These are phyloP conservation scores for Pocillopora meandrina DNA, from an alignment of 92 coral and sea anemone genomes.

Conservation along the genomic window DNA sequence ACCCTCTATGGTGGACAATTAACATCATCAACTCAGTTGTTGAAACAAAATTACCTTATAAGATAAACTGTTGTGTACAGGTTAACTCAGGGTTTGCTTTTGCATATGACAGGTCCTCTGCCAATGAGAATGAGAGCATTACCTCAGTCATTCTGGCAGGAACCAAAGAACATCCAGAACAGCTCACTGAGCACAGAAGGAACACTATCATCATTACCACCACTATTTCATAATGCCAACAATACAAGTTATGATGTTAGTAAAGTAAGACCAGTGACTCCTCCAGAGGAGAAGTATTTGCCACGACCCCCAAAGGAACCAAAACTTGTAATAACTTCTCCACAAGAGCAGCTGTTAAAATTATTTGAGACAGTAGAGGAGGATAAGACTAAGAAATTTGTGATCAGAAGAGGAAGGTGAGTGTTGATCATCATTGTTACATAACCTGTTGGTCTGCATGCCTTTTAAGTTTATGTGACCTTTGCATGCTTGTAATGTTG, in stretches of 20 bases:
- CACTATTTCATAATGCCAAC: conserved; percentile 91
- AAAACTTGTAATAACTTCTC: conserved; percentile 70
- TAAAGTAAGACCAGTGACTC: conserved; percentile 89
- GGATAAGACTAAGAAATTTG: conserved; percentile 90
- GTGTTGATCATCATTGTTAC: neutral
- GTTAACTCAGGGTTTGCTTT: neutral
- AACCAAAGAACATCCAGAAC: conserved; percentile 83
- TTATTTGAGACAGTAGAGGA: conserved; percentile 90
- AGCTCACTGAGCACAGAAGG: conserved; percentile 90
- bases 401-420: conserved; percentile 95
- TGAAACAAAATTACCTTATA: too few relatives aligned
- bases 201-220: conserved; percentile 78
- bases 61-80: neutral
- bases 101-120: conserved; percentile 69
- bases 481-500: too few relatives aligned
- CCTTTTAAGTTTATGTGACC: too few relatives aligned
- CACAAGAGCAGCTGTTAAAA: conserved; percentile 83
- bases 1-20: too few relatives aligned
- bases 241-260: conserved; percentile 88
- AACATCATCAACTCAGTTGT: too few relatives aligned
- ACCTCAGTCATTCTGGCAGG: conserved; percentile 97
- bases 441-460: too few relatives aligned
- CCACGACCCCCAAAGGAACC: conserved; percentile 97
- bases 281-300: conserved; percentile 84
- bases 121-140: conserved; percentile 97